A percentile compares a stretch with the other conserved stretches of the same genome.
phyloP scores from a whole-genome alignment of 2,113 vertebrate species.

The Plectropomus leopardus region DNA sequence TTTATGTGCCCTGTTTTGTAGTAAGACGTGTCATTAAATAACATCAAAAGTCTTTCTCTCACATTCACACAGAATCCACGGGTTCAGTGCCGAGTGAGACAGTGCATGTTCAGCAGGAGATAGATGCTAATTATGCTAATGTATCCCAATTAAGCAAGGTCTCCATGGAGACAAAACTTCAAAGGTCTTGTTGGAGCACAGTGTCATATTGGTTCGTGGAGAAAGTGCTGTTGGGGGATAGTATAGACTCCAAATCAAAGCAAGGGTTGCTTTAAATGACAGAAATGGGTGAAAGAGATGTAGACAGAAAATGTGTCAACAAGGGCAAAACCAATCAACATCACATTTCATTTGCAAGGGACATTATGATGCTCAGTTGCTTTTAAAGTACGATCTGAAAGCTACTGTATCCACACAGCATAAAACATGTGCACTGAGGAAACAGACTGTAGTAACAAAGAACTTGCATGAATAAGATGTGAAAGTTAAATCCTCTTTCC shows the following conservation, averaged over 20 bases:
- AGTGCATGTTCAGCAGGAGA: conserved; percentile 49
- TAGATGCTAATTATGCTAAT: conserved; percentile 74
- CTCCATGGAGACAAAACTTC: conserved; percentile 73
- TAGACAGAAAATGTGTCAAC: conserved; percentile 4
- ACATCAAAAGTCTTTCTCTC: conserved; percentile 37
- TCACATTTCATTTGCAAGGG: not conserved
- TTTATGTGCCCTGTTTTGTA: not conserved
- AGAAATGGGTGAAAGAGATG: not conserved
- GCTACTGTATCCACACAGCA: not conserved
- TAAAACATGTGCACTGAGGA: conserved; percentile 1
- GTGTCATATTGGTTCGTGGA: conserved; percentile 33
- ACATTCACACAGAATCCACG: conserved; percentile 10
- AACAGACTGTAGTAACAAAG: not conserved
- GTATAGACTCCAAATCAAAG: conserved; percentile 41
- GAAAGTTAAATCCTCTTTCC: too few relatives aligned
- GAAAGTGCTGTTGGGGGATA: conserved; percentile 20
- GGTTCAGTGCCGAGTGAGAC: not conserved
- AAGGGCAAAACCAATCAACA: not conserved
- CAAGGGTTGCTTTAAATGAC: conserved; percentile 8
- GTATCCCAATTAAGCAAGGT: conserved; percentile 61
- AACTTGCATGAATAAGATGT: too few relatives aligned
- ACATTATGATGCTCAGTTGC: not conserved
- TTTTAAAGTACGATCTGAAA: not conserved
- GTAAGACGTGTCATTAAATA: conserved; percentile 25
- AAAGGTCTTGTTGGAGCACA: conserved; percentile 50